These are phyloP conservation scores for Fringilla coelebs DNA, from an alignment of 2,797 vertebrate genomes.

Conservation along the genomic window DNA sequence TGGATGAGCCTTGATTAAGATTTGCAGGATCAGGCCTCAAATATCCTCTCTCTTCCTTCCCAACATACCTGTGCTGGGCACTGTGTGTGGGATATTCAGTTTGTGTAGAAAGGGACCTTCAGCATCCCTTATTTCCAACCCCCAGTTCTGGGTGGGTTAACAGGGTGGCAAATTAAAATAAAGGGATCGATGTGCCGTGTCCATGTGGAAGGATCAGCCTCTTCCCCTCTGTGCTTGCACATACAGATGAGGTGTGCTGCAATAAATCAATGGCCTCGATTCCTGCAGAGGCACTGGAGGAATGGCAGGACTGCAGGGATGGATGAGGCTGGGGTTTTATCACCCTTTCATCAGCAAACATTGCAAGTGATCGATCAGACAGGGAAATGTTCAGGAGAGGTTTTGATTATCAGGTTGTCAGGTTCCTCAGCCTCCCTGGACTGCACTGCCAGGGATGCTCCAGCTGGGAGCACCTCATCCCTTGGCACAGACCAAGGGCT, in stretches of 20 bases:
- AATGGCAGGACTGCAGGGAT: not conserved
- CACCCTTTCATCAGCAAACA: not conserved
- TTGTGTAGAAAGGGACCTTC: not conserved
- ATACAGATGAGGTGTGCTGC: not conserved
- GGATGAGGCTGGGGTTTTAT: not conserved
- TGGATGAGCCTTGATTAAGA: not conserved
- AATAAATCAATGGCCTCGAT: slow-evolving; percentile 26
- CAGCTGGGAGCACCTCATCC: not conserved
- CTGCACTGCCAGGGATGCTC: not conserved
- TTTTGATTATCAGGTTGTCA: not conserved
- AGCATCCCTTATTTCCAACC: not conserved
- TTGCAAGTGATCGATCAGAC: slow-evolving; percentile 31
- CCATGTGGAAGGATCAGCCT: not conserved
- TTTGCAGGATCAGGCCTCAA: not conserved
- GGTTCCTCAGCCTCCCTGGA: not conserved
- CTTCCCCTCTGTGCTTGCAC: not conserved
- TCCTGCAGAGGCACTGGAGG: not conserved
- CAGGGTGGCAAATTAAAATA: slow-evolving; percentile 13
- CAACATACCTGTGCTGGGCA: rapidly evolving
- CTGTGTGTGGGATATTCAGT: rapidly evolving
- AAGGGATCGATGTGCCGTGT: not conserved
- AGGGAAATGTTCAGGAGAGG: not conserved
- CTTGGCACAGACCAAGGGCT: not conserved
- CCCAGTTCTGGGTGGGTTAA: not conserved
- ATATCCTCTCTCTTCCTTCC: not conserved